Evolutionary conservation across 2,888 invertebrate species (phyloP).

Genomic region (Galeruca laticollis): DNA sequence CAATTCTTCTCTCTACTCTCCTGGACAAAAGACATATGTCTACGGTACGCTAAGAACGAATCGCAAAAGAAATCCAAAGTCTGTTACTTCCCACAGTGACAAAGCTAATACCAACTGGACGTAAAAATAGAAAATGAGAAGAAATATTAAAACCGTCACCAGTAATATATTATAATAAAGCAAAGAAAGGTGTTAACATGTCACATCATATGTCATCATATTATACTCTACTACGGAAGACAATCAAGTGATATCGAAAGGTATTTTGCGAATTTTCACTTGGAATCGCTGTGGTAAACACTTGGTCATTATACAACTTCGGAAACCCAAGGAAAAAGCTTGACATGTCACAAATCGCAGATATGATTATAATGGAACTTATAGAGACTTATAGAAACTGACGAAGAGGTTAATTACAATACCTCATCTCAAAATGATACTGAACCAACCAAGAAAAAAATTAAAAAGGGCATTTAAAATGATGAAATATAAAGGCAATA

Average conservation of each 20-base stretch:
- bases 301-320: conserved; percentile 20
- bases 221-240: conserved; percentile 1
- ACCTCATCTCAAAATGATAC: conserved; percentile 15
- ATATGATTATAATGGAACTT: conserved; percentile 11
- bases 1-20: too few relatives aligned
- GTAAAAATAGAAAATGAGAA: conserved; percentile 33
- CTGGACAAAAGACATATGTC: conserved; percentile 30
- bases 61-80: conserved; percentile 30
- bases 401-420: conserved; percentile 13
- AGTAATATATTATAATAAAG: conserved; percentile 44
- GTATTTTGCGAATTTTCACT: conserved; percentile 23
- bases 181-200: conserved; percentile 39
- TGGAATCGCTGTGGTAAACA: conserved; percentile 21
- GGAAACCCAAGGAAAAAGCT: conserved; percentile 13
- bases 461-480: not conserved
- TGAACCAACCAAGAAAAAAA: not conserved
- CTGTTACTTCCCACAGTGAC: conserved; percentile 28
- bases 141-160: conserved; percentile 43
- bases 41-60: conserved; percentile 33
- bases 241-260: conserved; percentile 19
- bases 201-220: conserved; percentile 12
- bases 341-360: conserved; percentile 9
- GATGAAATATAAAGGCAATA: conserved; percentile 11
- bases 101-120: conserved; percentile 31
- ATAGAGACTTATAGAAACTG: conserved; percentile 9